These are phyloP conservation scores for Pogonocherus hispidulus DNA, from an alignment of 2,888 invertebrate genomes.

Conservation along the genomic window DNA sequence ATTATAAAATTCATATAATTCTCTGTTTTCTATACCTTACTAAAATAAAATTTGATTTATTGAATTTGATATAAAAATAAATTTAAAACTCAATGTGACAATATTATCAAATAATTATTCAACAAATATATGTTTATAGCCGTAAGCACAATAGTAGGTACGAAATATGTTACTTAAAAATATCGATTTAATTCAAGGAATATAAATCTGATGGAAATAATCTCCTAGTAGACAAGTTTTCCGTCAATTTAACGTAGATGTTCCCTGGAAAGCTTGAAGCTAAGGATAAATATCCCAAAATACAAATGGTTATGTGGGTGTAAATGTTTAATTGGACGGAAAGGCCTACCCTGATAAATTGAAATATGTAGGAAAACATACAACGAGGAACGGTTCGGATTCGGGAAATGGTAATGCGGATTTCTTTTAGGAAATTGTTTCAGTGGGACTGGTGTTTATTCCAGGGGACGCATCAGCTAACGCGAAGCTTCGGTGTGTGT, in stretches of 20 bases:
- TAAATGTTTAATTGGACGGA: constrained; percentile 15
- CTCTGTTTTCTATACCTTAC: too few relatives aligned
- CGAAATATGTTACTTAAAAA: too few relatives aligned
- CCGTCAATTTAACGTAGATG: constrained; percentile 7
- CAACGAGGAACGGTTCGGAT: neutral
- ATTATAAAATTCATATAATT: too few relatives aligned
- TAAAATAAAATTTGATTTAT: too few relatives aligned
- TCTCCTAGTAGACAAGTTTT: neutral
- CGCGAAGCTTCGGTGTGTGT: neutral
- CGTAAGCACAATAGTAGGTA: too few relatives aligned
- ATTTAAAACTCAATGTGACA: too few relatives aligned
- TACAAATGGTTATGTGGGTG: constrained; percentile 9
- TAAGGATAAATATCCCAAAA: neutral
- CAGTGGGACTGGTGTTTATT: neutral
- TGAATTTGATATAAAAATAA: too few relatives aligned
- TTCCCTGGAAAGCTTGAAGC: neutral
- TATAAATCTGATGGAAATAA: neutral
- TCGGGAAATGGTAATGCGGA: neutral
- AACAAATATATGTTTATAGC: too few relatives aligned
- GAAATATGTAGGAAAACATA: constrained; percentile 6
- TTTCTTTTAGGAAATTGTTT: constrained; percentile 11
- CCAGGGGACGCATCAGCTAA: neutral
- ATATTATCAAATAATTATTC: too few relatives aligned
- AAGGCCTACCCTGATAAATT: constrained; percentile 4
- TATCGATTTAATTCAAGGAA: too few relatives aligned